Percentiles rank a stretch among this genome's conserved stretches.
phyloP scores from a whole-genome alignment of 2,113 vertebrate genomes.

The Pholis gunnellus region DNA sequence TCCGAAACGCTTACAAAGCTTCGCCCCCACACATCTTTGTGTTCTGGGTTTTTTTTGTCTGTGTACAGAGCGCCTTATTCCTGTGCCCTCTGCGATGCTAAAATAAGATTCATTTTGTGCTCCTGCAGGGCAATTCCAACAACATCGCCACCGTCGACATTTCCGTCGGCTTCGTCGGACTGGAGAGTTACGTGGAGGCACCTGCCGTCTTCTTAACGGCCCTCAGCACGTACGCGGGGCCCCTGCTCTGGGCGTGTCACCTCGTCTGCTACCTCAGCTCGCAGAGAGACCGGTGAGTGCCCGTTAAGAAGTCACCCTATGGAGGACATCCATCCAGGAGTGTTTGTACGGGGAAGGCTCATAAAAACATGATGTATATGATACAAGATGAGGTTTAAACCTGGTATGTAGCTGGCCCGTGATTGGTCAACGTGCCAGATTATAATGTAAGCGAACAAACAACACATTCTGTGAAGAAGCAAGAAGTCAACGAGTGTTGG shows the following conservation, averaged over 20 bases:
- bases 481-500: background rate
- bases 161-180: constrained; percentile 94
- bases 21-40: constrained; percentile 23
- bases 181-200: constrained; percentile 90
- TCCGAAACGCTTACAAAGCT: constrained; percentile 39
- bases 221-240: constrained; percentile 91
- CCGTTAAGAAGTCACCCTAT: background rate
- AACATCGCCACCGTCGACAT: constrained; percentile 94
- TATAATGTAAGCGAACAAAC: background rate
- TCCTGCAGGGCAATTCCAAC: constrained; percentile 95
- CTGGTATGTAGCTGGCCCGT: background rate
- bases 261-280: constrained; percentile 91
- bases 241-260: constrained; percentile 94
- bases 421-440: background rate
- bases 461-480: background rate
- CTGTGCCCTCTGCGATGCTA: background rate
- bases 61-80: background rate
- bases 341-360: background rate
- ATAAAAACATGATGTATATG: background rate
- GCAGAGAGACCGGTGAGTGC: constrained; percentile 86
- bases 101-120: constrained; percentile 47
- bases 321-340: background rate
- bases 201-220: constrained; percentile 92
- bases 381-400: background rate
- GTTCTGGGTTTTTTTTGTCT: constrained; percentile 20